Evolutionary conservation across 1,140 invertebrate genomes (phyloP), one percentile per base, ranked within the genome.

Genomic region (Harlomillsia oculata): DNA sequence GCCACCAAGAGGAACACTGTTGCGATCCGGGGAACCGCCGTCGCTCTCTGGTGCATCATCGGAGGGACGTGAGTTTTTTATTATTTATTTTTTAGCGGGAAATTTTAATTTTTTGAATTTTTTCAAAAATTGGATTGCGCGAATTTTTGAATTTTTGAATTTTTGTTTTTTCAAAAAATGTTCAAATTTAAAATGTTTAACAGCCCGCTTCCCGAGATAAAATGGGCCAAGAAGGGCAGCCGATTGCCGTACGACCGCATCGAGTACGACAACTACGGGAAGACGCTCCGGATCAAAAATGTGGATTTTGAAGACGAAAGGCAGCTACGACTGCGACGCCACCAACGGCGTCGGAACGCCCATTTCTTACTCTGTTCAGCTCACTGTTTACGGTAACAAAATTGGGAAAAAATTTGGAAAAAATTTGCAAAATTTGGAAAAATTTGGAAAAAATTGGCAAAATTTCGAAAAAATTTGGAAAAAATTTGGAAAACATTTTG

Each of bases 271-370:
- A 89, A 94, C 72, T 95, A 92, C 74, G 91, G 91, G 3, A 95
- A 95, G 73, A 92, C 88, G 9, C 73, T 97, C 49, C 75, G 89
- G 14, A 92, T 97, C 60, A 82, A 83, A 62, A 80, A 86, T 63
- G 83, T 89, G 0, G 82, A 82, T 60, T 89, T 89, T 67, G 81
- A 88, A 44, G 91, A 96, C 72, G 79, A 83, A n/a, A 68, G 91
- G 90, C 43, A 76, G 76, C 9, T 96, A 95, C 68, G 89, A 87
- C 2, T 96, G 91, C 70, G 87, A 90, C 62, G 88, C 86, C 14
- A 89, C 83, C 57, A 95, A 95, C 72, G 90, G 90, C 32, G 86
- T 90, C 5, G 89, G 89, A 14, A 75, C 80, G 26, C 82, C 85
- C 0, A 77, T 87, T 70, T 85, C 88, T 0, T 84, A 92, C 69